These are phyloP conservation scores for Eptatretus burgeri DNA, from an alignment of 2,113 vertebrate genomes.

Conservation along the genomic window DNA sequence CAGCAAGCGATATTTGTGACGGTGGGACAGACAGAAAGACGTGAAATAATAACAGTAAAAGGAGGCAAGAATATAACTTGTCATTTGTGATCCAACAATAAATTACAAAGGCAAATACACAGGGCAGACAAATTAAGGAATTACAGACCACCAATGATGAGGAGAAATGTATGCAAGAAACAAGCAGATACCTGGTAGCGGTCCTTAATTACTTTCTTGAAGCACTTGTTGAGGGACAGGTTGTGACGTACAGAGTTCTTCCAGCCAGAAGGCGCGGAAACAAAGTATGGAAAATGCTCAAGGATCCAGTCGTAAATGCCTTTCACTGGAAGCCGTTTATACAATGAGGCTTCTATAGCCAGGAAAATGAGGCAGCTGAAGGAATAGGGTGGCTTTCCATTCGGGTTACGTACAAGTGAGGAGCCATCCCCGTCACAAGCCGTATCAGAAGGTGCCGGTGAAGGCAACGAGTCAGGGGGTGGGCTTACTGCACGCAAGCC, in stretches of 20 bases:
- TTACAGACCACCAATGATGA: too few relatives aligned
- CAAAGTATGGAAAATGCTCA: conserved; percentile 94
- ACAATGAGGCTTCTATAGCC: conserved; percentile 85
- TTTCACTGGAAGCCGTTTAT: conserved; percentile 79
- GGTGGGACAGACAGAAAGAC: too few relatives aligned
- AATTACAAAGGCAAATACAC: too few relatives aligned
- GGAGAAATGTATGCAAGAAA: too few relatives aligned
- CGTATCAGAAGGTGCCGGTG: conserved; percentile 45
- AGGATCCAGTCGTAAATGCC: conserved; percentile 99
- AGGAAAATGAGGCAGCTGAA: conserved; percentile 99
- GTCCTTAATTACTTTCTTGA: conserved; percentile 99
- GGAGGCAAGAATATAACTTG: too few relatives aligned
- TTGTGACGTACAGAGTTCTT: conserved; percentile 97
- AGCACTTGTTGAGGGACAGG: conserved; percentile 91
- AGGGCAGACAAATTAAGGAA: too few relatives aligned
- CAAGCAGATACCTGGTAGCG: conserved; percentile 54
- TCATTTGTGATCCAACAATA: too few relatives aligned
- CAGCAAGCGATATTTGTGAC: too few relatives aligned
- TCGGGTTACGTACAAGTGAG: conserved; percentile 29
- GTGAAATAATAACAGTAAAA: too few relatives aligned
- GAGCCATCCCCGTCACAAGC: conserved; percentile 29
- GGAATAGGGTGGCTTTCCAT: conserved; percentile 83
- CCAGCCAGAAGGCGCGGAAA: conserved; percentile 83
- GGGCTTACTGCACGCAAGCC: conserved; percentile 78
- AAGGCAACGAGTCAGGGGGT: conserved; percentile 46